These are phyloP conservation scores for Spea hammondii DNA, from an alignment of 2,797 vertebrate species.

Conservation along the genomic window DNA sequence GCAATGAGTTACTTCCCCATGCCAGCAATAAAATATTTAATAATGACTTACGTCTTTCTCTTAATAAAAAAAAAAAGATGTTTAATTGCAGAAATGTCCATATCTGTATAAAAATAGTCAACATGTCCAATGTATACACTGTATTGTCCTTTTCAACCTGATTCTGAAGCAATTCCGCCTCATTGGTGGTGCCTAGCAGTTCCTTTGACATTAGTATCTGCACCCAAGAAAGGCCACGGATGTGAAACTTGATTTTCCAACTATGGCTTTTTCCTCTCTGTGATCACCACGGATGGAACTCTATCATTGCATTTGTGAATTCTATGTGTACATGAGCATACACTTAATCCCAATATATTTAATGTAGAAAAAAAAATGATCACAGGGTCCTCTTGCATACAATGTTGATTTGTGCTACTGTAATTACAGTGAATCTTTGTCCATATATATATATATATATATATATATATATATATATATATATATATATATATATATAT, in stretches of 20 bases:
- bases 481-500: conserved; percentile 7
- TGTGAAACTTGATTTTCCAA: conserved; percentile 49
- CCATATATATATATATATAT: conserved; percentile 17
- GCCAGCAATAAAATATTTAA: conserved; percentile 24
- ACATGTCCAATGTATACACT: conserved; percentile 18
- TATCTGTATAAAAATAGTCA: conserved; percentile 41
- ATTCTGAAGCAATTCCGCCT: conserved; percentile 15
- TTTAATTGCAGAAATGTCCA: conserved; percentile 11
- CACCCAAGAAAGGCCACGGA: conserved; percentile 43
- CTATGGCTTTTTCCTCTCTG: conserved; percentile 44
- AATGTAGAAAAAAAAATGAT: neutral
- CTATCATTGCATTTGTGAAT: neutral
- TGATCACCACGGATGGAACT: conserved; percentile 6
- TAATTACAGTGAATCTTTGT: conserved; percentile 19
- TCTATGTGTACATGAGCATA: neutral
- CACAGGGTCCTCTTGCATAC: neutral
- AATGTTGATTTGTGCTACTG: conserved; percentile 31
- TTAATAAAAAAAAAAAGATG: conserved; percentile 8
- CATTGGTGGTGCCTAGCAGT: conserved; percentile 7
- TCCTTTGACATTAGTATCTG: conserved; percentile 4
- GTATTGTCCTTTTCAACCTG: conserved; percentile 28
- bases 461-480: conserved; percentile 23
- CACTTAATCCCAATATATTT: neutral
- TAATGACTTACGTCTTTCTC: neutral
- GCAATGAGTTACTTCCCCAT: conserved; percentile 16